Percentiles rank a stretch among this genome's conserved stretches.
Conservation (phyloP, 2,888 invertebrate genomes). For the Luperina nickerlii region DNA sequence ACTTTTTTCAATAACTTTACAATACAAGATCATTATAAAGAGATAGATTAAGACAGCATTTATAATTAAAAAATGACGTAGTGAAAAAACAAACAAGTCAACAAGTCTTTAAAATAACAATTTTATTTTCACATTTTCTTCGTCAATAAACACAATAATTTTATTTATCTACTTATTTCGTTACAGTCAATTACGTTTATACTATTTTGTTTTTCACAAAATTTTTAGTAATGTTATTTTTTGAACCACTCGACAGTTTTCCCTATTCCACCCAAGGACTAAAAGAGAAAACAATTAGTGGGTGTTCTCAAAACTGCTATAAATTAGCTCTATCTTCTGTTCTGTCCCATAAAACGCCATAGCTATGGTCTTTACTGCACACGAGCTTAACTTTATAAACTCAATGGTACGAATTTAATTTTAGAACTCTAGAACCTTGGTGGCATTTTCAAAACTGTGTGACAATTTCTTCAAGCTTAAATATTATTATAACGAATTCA, state of each 20-base stretch:
- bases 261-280: constrained; percentile 36
- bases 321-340: constrained; percentile 66
- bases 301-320: constrained; percentile 62
- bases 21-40: neutral
- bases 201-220: neutral
- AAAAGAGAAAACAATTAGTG: constrained; percentile 68
- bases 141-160: too few relatives aligned
- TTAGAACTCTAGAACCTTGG: constrained; percentile 11
- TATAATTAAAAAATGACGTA: too few relatives aligned
- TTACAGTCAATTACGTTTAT: neutral
- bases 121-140: neutral
- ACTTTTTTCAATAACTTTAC: neutral
- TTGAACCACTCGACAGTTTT: constrained; percentile 33
- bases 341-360: constrained; percentile 65
- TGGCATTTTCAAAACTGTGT: constrained; percentile 15
- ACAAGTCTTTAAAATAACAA: neutral
- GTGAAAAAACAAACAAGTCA: too few relatives aligned
- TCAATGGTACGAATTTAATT: constrained; percentile 39
- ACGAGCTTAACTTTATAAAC: constrained; percentile 54
- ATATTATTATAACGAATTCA: neutral
- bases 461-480: neutral
- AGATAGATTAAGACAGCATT: too few relatives aligned
- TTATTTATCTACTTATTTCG: too few relatives aligned
- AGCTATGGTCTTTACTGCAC: constrained; percentile 61
- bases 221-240: neutral